A percentile compares a stretch with the other conserved stretches of the same genome.
Conservation (phyloP, 2,797 vertebrate species). For the Parauchenoglanis ngamensis region DNA sequence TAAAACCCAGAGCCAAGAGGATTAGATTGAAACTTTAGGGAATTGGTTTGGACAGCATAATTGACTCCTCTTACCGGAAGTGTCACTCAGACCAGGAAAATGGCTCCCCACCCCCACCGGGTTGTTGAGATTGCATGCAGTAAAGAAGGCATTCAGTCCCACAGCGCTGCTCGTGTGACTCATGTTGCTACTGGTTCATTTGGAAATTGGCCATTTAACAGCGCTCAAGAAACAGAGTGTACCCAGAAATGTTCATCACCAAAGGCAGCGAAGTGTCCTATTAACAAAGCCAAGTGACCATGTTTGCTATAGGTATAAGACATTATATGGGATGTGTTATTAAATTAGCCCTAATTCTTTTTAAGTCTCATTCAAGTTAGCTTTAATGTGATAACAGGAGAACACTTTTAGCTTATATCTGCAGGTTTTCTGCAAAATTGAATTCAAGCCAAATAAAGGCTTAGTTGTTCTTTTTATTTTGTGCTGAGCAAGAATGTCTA, state of each 20-base stretch:
- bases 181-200: conserved; percentile 33
- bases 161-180: conserved; percentile 5
- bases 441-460: not conserved
- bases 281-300: conserved; percentile 41
- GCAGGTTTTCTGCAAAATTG: not conserved
- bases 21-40: conserved; percentile 51
- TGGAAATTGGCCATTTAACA: conserved; percentile 45
- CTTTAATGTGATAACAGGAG: not conserved
- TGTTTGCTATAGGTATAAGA: not conserved
- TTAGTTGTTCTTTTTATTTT: not conserved
- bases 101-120: conserved; percentile 11
- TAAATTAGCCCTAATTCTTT: not conserved
- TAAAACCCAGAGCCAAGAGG: conserved; percentile 42
- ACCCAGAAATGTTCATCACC: conserved; percentile 45
- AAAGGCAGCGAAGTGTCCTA: conserved; percentile 40
- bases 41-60: conserved; percentile 58
- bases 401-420: not conserved
- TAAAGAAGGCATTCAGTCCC: conserved; percentile 51
- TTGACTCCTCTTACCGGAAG: conserved; percentile 60
- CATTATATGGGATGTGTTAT: not conserved
- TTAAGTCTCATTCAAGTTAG: not conserved
- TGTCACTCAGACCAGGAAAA: conserved; percentile 53
- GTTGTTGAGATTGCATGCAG: conserved; percentile 37
- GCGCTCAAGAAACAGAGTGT: conserved; percentile 5
- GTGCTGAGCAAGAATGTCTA: not conserved